Evolutionary conservation across 2,888 invertebrate species (phyloP).

Genomic region (Chydorus sphaericus): DNA sequence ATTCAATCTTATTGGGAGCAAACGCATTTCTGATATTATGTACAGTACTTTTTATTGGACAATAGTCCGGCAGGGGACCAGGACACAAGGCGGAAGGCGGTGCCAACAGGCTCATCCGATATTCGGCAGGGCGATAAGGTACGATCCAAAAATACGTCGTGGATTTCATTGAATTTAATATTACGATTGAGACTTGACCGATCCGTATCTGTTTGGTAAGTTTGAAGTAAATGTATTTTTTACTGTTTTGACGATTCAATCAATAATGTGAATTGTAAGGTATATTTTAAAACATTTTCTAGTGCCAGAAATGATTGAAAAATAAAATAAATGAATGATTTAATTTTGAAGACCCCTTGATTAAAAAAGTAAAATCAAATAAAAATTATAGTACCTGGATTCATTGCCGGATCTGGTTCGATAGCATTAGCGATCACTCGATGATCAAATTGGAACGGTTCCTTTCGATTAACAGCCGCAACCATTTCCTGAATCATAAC

Average conservation of each 20-base stretch:
- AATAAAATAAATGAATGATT: too few species aligned
- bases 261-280: too few species aligned
- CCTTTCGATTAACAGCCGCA: not conserved
- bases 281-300: too few species aligned
- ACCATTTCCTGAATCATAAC: not conserved
- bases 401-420: not conserved
- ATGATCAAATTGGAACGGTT: not conserved
- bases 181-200: not conserved
- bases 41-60: not conserved
- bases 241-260: too few species aligned
- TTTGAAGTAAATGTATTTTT: too few species aligned
- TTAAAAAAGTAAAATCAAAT: not conserved
- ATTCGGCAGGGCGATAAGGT: not conserved
- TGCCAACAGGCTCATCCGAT: slow-evolving; percentile 3
- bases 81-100: not conserved
- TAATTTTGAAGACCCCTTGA: too few species aligned
- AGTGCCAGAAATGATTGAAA: too few species aligned
- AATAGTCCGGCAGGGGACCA: slow-evolving; percentile 8
- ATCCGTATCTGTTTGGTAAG: not conserved
- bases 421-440: not conserved
- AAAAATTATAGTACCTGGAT: not conserved
- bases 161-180: not conserved
- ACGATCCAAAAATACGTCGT: slow-evolving; percentile 8
- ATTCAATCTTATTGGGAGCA: not conserved
- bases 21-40: not conserved